These are phyloP conservation scores for Lutraria lutraria DNA, from an alignment of 2,888 invertebrate genomes.

Conservation along the genomic window DNA sequence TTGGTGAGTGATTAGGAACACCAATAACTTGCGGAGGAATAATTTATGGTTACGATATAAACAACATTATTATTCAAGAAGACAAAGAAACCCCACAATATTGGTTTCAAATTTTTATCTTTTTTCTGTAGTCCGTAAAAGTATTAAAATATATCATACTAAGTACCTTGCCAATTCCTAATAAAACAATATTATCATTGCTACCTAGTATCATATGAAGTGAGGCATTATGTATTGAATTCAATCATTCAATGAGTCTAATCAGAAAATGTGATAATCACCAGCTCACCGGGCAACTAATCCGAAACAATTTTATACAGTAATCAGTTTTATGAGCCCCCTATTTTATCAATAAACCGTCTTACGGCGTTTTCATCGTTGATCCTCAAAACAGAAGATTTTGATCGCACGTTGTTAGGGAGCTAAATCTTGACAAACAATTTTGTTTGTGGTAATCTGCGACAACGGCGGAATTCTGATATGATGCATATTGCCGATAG, in stretches of 20 bases:
- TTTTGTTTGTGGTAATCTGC: constrained; percentile 44
- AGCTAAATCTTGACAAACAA: constrained; percentile 36
- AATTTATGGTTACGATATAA: constrained; percentile 5
- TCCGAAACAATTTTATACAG: constrained; percentile 27
- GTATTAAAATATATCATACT: constrained; percentile 20
- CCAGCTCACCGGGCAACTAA: constrained; percentile 39
- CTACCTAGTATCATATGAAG: neutral
- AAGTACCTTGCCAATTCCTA: neutral
- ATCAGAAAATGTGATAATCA: constrained; percentile 31
- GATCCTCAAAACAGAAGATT: constrained; percentile 38
- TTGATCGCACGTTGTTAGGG: constrained; percentile 21
- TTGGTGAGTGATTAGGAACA: neutral
- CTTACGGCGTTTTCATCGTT: constrained; percentile 17
- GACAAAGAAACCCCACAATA: neutral
- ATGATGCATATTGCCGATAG: constrained; percentile 35
- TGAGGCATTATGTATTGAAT: constrained; percentile 35
- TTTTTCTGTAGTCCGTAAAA: constrained; percentile 4
- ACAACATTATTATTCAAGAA: constrained; percentile 8
- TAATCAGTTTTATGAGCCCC: constrained; percentile 32
- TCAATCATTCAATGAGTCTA: constrained; percentile 34
- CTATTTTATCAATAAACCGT: constrained; percentile 33
- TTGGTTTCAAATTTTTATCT: neutral
- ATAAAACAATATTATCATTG: constrained; percentile 26
- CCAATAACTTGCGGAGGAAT: neutral
- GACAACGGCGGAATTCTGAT: constrained; percentile 42